Percentiles rank a stretch among this genome's conserved stretches.
Evolutionary conservation across 64 coral and sea anemone species (phyloP).

Genomic region (Exaiptasia diaphana): DNA sequence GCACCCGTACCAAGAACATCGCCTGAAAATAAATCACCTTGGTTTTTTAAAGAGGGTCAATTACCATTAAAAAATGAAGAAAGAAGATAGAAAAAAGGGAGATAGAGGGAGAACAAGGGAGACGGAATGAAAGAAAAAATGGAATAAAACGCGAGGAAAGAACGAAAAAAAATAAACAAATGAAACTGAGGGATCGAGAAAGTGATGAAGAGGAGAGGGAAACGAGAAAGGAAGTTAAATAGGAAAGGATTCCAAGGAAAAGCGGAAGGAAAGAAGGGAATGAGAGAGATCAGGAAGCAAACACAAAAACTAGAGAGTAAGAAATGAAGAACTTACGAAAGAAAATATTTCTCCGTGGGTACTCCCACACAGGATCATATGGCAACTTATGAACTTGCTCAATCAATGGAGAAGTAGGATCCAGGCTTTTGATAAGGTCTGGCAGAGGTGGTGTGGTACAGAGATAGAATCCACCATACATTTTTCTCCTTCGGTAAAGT

Average conservation of each 20-base stretch:
- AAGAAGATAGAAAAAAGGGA: not conserved
- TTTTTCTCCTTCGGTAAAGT: constrained; percentile 56
- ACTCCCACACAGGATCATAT: constrained; percentile 76
- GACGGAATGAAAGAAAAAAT: not conserved
- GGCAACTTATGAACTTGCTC: constrained; percentile 90
- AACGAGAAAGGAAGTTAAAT: no score
- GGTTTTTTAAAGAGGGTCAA: no score
- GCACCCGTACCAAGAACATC: constrained; percentile 63
- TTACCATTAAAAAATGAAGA: no score
- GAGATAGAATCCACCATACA: constrained; percentile 85
- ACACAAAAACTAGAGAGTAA: no score
- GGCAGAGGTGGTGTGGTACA: constrained; percentile 80
- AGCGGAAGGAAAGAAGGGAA: no score
- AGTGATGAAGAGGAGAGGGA: no score
- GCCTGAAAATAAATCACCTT: not conserved
- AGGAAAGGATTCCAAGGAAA: no score
- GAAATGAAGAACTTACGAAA: constrained; percentile 72
- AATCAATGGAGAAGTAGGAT: constrained; percentile 65
- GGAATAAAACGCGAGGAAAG: no score
- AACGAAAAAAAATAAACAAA: no score
- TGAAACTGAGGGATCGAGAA: no score
- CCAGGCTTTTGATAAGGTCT: constrained; percentile 80
- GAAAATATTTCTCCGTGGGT: constrained; percentile 53
- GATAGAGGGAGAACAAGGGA: not conserved
- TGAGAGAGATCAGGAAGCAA: no score